These are phyloP conservation scores for Hedychridium roseum DNA, from an alignment of 2,888 invertebrate genomes.

Conservation along the genomic window DNA sequence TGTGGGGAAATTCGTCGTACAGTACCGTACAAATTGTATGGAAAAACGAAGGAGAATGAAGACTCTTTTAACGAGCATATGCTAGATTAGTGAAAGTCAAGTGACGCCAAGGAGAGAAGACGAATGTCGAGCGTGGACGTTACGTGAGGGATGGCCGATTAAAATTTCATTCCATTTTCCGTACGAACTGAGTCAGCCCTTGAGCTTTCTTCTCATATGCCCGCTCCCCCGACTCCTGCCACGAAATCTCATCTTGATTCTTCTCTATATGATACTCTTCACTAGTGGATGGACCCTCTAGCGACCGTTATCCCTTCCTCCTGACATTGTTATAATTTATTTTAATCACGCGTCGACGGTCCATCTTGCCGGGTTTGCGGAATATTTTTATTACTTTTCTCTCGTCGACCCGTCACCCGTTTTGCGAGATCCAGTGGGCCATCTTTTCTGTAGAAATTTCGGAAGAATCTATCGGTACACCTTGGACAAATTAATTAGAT, in stretches of 20 bases:
- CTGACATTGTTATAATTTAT: slow-evolving; percentile 53
- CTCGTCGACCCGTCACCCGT: not conserved
- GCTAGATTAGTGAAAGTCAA: no score
- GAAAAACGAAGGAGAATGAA: no score
- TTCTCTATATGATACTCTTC: no score
- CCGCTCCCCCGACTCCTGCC: slow-evolving; percentile 1
- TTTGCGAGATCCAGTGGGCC: no score
- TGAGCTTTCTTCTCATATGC: slow-evolving; percentile 22
- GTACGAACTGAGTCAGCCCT: slow-evolving; percentile 49
- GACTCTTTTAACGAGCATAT: no score
- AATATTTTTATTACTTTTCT: slow-evolving; percentile 45
- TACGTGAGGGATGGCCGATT: slow-evolving; percentile 41
- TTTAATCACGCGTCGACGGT: slow-evolving; percentile 42
- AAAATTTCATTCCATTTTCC: slow-evolving; percentile 56
- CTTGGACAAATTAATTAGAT: no score
- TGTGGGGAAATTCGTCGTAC: no score
- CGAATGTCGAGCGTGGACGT: not conserved
- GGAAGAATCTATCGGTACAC: no score
- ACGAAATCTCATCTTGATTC: slow-evolving; percentile 10
- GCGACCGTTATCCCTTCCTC: no score
- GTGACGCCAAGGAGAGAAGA: slow-evolving; percentile 3
- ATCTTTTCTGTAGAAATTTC: no score
- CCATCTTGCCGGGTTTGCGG: slow-evolving; percentile 8
- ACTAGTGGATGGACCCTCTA: no score
- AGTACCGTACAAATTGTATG: no score